phyloP scores from a whole-genome alignment of 2,113 vertebrate species.

The Sardina pilchardus region DNA sequence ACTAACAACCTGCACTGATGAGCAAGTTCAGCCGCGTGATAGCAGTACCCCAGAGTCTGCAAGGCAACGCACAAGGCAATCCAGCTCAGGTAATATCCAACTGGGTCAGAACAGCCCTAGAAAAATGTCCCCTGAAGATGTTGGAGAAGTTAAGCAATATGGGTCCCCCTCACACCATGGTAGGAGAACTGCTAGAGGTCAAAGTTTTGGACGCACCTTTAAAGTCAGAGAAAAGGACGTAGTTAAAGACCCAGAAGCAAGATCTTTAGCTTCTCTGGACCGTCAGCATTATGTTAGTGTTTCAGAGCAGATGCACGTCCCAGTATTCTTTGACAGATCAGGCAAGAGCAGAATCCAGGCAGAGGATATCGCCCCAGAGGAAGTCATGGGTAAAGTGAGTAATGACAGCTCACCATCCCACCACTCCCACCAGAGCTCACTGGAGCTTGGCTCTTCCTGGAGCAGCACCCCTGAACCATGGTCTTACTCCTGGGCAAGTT shows the following conservation, averaged over 20 bases:
- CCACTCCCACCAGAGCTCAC: slow-evolving; percentile 39
- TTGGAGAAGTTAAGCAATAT: slow-evolving; percentile 21
- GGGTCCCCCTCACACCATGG: slow-evolving; percentile 35
- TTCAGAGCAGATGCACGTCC: slow-evolving; percentile 42
- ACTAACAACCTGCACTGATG: not conserved
- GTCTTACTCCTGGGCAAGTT: slow-evolving; percentile 56
- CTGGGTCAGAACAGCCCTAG: slow-evolving; percentile 27
- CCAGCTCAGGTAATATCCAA: not conserved
- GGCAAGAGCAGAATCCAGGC: not conserved
- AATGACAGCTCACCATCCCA: slow-evolving; percentile 26
- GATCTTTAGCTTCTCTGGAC: slow-evolving; percentile 54
- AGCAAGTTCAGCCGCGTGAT: not conserved
- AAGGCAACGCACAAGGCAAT: not conserved
- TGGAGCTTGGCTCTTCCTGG: slow-evolving; percentile 47
- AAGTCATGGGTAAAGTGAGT: slow-evolving; percentile 14
- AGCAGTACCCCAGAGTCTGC: not conserved
- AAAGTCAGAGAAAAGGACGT: slow-evolving; percentile 29
- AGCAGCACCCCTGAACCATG: slow-evolving; percentile 36
- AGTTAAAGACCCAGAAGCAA: slow-evolving; percentile 41
- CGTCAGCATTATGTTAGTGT: slow-evolving; percentile 36
- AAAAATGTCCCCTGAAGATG: not conserved
- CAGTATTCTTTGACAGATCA: slow-evolving; percentile 34
- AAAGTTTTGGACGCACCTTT: not conserved
- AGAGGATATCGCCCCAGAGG: slow-evolving; percentile 22
- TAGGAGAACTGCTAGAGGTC: slow-evolving; percentile 29